Conservation (phyloP, 2,888 invertebrate species). For the Volucella zonaria region DNA sequence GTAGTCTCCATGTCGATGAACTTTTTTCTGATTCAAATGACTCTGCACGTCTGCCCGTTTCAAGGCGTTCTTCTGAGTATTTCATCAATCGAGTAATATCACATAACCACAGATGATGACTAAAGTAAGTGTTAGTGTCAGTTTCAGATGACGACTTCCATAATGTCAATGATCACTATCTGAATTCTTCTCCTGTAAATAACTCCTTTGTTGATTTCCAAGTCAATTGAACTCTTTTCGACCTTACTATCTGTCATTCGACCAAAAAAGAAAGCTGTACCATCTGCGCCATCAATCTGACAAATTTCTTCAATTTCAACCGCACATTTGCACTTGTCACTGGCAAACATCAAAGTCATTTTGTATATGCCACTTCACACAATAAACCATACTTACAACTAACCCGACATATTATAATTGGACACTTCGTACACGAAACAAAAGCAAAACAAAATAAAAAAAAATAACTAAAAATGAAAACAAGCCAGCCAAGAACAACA, state of each 20-base stretch:
- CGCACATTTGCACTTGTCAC: slow-evolving; percentile 41
- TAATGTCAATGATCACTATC: no score
- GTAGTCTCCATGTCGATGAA: no score
- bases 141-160: no score
- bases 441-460: neutral
- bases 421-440: slow-evolving; percentile 6
- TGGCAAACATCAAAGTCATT: slow-evolving; percentile 41
- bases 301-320: slow-evolving; percentile 14
- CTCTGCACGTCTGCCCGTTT: no score
- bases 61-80: no score
- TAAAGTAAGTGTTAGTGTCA: no score
- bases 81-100: no score
- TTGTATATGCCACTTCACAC: slow-evolving; percentile 36
- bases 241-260: slow-evolving; percentile 14
- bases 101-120: no score
- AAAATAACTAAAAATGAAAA: slow-evolving; percentile 2
- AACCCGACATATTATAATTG: neutral
- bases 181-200: no score
- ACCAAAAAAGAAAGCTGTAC: neutral
- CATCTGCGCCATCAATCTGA: neutral
- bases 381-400: slow-evolving; percentile 30
- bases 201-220: no score
- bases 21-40: no score
- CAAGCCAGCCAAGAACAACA: slow-evolving; percentile 24
- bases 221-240: neutral